Evolutionary conservation across 2,888 invertebrate species (phyloP), one percentile per base, ranked within the genome.

Genomic region (Sesamia inferens): DNA sequence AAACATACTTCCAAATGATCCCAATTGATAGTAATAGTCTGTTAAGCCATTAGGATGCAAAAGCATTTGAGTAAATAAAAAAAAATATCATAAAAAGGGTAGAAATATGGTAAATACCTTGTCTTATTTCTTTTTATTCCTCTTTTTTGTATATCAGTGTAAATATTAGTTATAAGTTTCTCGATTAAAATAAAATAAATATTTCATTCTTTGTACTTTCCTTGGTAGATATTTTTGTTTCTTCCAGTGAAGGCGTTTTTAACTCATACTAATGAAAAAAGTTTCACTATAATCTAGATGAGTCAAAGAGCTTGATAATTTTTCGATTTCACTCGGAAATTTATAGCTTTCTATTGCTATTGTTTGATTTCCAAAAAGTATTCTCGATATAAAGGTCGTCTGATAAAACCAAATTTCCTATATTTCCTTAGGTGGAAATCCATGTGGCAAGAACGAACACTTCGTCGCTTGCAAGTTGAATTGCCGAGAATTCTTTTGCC

Each of bases 401-500:
- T 44, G 8, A 13, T 8, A 42, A 31, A n/a, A 57, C 1, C 0
- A 39, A n/a, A 44, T 22, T 14, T 7, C n/a, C 22, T 13, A 2
- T 10, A 65, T 39, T n/a, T 66, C 82, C 80, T 57, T 67, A 91
- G 91, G 87, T 63, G 90, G 90, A 47, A 85, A 90, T 58, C 90
- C 91, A 11, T 92, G 92, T 58, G 88, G 89, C 5, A 48, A 66
- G 10, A 88, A 88, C 42, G 87, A 64, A 54, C 81, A 44, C 0
- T 91, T 89, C 58, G 85, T 80, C 0, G n/a, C 66, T 1, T 92
- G 91, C 58, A 86, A 73, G 71, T 48, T 5, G 3, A 22, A 72
- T 7, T 91, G 91, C 48, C 78, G 80, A 3, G 69, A 68, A 0
- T 79, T 86, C 48, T 90, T 84, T 74, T 92, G 92, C 39, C 90